Base-by-base conservation (phyloP, 2,888 invertebrate species). In the Orthonychiurus folsomi region DNA sequence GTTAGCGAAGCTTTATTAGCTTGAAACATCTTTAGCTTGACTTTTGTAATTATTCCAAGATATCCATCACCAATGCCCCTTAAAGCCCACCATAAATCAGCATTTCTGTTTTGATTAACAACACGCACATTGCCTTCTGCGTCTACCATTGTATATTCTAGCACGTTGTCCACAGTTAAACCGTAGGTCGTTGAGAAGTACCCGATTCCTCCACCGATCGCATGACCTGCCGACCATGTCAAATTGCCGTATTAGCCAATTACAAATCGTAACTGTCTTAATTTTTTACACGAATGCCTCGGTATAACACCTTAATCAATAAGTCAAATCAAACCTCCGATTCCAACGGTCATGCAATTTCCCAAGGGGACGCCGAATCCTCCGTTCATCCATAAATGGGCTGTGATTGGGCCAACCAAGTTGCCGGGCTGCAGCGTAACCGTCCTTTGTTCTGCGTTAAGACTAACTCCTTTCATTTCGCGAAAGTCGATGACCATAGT, bases 351-450 rank as follows among this genome's bases (percentile, higher is more conserved):
- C 12, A 52, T 9, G 9, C 9, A n/a, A n/a, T 52, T 52, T 52
- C 20, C n/a, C 52, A 52, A 20, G 5, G 52, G 52, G 5, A 52
- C 9, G 12, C 52, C 52, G n/a, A 20, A 52, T 20, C 52, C 12
- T 20, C 52, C 52, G 20, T 52, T 52, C 52, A 9, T 52, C 52
- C 52, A 52, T n/a, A 52, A n/a, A 52, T 52, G 52, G 9, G 52
- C 52, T 9, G n/a, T 52, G 52, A 52, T 52, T n/a, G n/a, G 52
- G n/a, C 52, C 52, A 52, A 52, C 52, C 5, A 52, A n/a, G n/a
- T n/a, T 23, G n/a, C 52, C 52, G 5, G 52, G 52, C 52, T 52
- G 52, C 5, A 52, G 20, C 5, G n/a, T n/a, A 52, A n/a, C n/a
- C 5, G 5, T n/a, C 12, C 21, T n/a, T 52, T n/a, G 20, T 5